Base-by-base conservation (phyloP, 2,888 invertebrate genomes). In the Dione juno region DNA sequence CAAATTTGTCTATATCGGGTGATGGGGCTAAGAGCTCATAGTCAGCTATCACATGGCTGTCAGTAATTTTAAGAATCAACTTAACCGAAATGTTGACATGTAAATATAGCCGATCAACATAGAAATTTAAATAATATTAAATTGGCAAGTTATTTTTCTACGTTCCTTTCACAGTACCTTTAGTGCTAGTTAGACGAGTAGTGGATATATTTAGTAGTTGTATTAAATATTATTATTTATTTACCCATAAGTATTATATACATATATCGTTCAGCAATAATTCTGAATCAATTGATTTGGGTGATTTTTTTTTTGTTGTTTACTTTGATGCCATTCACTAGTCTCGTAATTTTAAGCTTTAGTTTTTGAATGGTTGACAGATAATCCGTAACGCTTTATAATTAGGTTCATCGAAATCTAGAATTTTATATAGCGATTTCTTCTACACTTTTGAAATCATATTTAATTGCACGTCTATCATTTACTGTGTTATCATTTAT, bases 21-120 rank as follows among this genome's bases (percentile, higher is more conserved):
- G 78, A 80, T 81, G 84, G 88, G 83, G 87, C 88, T 88, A 83
- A 69, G 81, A 84, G 84, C 93, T 89, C 93, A 93, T 89, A 89
- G 93, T 93, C 92, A 93, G 93, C 93, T 93, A 92, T 93, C 93
- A 93, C 87, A 93, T 93, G 93, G 93, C 93, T 93, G 93, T 93
- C 93, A 93, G 86, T 93, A 93, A 90, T 90, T 90, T 86, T 93
- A 93, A 93, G 93, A 76, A 90, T 86, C 86, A 88, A 89, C 85
- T 83, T 85, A 84, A 90, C 86, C 85, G 89, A 89, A 87, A 86
- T 92, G 93, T 93, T 93, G 93, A 89, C 93, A 73, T 93, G 93
- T 93, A 93, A 74, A 93, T 93, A 93, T 93, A 93, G 90, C 77
- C 78, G 93, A 87, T 93, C 93, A 92, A 91, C 93, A 92, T 90